phyloP scores from a whole-genome alignment of 2,113 vertebrate genomes.

The Prunella fulvescens region DNA sequence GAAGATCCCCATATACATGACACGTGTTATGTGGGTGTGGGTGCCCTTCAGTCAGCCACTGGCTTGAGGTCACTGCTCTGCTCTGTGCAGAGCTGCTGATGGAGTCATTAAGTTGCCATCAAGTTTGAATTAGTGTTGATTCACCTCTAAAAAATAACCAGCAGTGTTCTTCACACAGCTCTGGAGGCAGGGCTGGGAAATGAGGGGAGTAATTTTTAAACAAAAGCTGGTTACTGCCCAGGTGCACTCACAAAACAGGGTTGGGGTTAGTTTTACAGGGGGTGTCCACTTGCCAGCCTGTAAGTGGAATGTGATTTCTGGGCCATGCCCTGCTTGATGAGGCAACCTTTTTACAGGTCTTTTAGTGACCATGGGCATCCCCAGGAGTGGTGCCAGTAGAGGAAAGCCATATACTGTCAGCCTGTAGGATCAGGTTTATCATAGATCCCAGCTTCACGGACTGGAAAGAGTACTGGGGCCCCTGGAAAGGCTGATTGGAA shows the following conservation, averaged over 20 bases:
- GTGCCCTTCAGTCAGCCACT: neutral
- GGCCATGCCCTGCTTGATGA: accelerated
- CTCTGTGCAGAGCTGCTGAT: neutral
- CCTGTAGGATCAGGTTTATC: neutral
- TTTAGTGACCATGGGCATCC: neutral
- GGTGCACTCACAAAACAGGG: neutral
- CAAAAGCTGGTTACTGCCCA: neutral
- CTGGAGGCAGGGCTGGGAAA: neutral
- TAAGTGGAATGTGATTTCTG: neutral
- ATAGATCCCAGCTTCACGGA: neutral
- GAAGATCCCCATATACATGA: neutral
- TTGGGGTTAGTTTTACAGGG: neutral
- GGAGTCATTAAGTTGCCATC: neutral
- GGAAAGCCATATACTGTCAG: neutral
- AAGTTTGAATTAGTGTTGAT: neutral
- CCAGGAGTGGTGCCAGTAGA: neutral
- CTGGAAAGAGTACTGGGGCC: neutral
- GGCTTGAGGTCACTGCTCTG: neutral
- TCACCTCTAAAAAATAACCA: neutral
- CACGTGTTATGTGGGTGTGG: accelerated
- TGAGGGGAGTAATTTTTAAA: neutral
- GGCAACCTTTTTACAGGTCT: neutral
- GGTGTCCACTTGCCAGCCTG: neutral
- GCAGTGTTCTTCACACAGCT: neutral
- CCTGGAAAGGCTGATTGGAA: neutral